Evolutionary conservation across 2,888 invertebrate species (phyloP).

Genomic region (Serripes groenlandicus): DNA sequence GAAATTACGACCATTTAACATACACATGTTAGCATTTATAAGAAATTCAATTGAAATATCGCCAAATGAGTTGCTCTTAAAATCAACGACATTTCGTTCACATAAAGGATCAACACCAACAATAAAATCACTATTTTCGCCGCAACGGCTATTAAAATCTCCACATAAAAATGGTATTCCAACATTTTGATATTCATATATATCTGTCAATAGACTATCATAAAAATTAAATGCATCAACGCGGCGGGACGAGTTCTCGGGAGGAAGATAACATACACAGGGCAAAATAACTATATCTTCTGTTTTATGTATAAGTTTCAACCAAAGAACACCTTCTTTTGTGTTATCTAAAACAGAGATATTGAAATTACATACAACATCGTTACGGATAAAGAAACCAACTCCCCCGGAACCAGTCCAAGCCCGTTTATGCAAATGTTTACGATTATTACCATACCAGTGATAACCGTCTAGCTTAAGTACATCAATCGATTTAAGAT

Average conservation of each 20-base stretch:
- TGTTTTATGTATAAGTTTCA: neutral
- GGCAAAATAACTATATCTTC: neutral
- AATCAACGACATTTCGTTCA: conserved; percentile 35
- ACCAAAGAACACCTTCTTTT: conserved; percentile 3
- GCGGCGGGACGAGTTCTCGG: conserved; percentile 24
- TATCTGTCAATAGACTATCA: conserved; percentile 33
- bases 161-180: conserved; percentile 32
- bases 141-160: conserved; percentile 40
- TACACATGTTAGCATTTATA: conserved; percentile 34
- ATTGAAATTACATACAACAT: neutral
- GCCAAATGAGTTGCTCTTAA: conserved; percentile 32
- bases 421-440: no score
- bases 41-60: conserved; percentile 44
- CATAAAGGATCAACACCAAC: conserved; percentile 26
- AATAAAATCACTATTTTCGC: conserved; percentile 7
- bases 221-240: conserved; percentile 34
- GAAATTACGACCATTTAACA: conserved; percentile 41
- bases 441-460: conserved; percentile 32
- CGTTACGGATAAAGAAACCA: conserved; percentile 28
- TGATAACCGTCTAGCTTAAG: neutral
- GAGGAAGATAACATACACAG: conserved; percentile 50
- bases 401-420: conserved; percentile 35
- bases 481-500: neutral
- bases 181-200: conserved; percentile 23
- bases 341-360: neutral